Evolutionary conservation across 1,140 invertebrate genomes (phyloP).

Genomic region (Zaprionus tsacasi): DNA sequence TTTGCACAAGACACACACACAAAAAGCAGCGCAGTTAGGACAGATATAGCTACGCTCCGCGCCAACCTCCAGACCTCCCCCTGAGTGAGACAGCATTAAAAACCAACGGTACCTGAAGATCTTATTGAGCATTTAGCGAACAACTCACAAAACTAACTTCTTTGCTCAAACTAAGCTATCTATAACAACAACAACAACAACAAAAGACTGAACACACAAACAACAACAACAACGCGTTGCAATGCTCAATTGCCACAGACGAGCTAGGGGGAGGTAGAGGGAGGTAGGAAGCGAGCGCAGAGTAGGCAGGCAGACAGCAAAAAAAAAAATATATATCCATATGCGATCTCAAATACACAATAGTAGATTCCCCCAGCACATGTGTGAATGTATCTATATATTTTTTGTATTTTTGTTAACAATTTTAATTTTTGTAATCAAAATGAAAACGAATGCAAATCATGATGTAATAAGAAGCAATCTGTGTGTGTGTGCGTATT

Average conservation of each 20-base stretch:
- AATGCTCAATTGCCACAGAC: constrained; percentile 46
- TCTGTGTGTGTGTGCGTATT: constrained; percentile 59
- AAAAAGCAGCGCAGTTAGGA: constrained; percentile 45
- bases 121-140: constrained; percentile 72
- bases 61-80: not conserved
- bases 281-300: not conserved
- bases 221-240: constrained; percentile 42
- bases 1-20: constrained; percentile 60
- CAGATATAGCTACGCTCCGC: constrained; percentile 14
- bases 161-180: constrained; percentile 71
- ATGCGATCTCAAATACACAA: constrained; percentile 56
- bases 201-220: constrained; percentile 38
- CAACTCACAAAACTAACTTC: constrained; percentile 58
- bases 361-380: not conserved
- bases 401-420: constrained; percentile 66
- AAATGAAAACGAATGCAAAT: constrained; percentile 46
- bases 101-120: constrained; percentile 77
- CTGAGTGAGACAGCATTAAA: constrained; percentile 35
- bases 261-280: not conserved
- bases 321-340: not conserved
- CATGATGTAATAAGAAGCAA: constrained; percentile 67
- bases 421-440: constrained; percentile 64
- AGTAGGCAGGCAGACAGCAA: too few species aligned
- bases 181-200: constrained; percentile 25
- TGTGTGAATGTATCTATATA: not conserved